Conservation (phyloP, 2,888 invertebrate species). For the Archips xylosteana region DNA sequence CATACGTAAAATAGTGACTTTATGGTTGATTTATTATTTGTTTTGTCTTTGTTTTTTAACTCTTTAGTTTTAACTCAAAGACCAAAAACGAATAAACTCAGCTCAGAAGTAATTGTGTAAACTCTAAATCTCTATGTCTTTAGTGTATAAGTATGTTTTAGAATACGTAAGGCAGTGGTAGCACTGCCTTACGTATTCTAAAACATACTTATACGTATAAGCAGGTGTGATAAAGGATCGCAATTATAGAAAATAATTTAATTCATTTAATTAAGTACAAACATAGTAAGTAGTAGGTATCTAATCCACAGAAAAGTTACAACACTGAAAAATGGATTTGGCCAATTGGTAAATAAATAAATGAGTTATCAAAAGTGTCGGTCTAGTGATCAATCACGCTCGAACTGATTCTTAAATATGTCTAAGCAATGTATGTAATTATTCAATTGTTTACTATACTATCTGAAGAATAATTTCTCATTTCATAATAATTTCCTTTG, state of each 20-base stretch:
- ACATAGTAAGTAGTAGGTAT: background rate
- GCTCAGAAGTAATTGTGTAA: no score
- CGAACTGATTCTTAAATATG: background rate
- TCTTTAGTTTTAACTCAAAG: no score
- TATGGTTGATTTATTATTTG: background rate
- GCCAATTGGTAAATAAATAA: background rate
- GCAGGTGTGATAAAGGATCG: background rate
- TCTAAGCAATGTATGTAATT: background rate
- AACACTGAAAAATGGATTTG: background rate
- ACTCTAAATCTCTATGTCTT: no score
- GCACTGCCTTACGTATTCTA: no score
- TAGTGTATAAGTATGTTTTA: no score
- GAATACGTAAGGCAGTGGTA: no score
- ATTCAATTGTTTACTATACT: slow-evolving; percentile 66
- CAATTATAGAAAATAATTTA: slow-evolving; percentile 26
- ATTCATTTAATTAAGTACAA: slow-evolving; percentile 23
- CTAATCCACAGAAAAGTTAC: background rate
- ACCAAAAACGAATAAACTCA: no score
- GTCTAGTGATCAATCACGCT: background rate
- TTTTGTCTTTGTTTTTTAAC: no score
- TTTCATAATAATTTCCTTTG: slow-evolving; percentile 75
- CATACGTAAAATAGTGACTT: background rate
- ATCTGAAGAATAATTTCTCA: slow-evolving; percentile 70
- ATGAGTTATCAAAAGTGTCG: background rate
- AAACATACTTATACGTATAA: background rate